Conservation (phyloP, 1,140 invertebrate species). For the Ips nitidus region DNA sequence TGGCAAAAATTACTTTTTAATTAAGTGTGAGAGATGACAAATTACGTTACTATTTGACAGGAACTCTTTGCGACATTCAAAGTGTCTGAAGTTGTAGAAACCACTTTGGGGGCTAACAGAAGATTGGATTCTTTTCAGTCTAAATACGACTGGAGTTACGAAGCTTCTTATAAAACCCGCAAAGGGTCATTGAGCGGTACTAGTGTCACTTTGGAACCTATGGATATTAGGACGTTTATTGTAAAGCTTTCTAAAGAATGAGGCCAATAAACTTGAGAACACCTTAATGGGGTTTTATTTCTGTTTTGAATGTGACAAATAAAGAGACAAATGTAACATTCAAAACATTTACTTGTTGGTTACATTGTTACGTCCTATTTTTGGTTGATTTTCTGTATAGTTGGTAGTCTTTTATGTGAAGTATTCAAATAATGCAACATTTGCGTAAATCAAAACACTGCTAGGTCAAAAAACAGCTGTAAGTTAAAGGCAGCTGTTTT, state of each 20-base stretch:
- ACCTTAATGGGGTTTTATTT: no score
- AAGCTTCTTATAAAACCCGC: background rate
- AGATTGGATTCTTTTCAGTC: constrained; percentile 2
- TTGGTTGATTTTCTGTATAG: no score
- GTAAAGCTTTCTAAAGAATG: constrained; percentile 1
- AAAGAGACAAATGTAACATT: no score
- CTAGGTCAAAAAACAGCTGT: no score
- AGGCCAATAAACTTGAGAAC: no score
- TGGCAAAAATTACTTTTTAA: background rate
- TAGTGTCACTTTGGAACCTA: background rate
- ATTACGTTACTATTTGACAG: background rate
- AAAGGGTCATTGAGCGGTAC: constrained; percentile 7
- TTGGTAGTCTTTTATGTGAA: no score
- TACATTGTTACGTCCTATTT: no score
- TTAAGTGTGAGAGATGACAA: background rate
- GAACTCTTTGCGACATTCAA: constrained; percentile 24
- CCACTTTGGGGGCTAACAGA: constrained; percentile 39
- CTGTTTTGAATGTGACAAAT: no score
- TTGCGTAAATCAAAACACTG: no score
- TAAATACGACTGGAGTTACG: constrained; percentile 7
- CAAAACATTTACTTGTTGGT: no score
- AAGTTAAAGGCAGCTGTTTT: no score
- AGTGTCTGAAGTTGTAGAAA: constrained; percentile 39
- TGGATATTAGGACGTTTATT: constrained; percentile 18
- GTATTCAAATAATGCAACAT: no score